These are phyloP conservation scores for Lithophane semibrunnea DNA, from an alignment of 2,888 invertebrate species.

Conservation along the genomic window DNA sequence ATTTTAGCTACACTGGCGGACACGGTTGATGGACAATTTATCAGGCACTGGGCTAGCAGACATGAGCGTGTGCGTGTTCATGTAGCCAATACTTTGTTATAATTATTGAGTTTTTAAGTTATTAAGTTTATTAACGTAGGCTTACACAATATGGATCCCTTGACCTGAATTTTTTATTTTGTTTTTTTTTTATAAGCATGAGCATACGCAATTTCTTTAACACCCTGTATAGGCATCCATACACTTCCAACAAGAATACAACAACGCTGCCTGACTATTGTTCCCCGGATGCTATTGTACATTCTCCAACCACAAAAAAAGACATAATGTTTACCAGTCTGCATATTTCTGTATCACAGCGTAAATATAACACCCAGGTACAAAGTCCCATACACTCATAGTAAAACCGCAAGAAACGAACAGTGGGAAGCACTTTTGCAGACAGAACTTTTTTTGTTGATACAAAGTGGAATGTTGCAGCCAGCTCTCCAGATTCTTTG, in stretches of 20 bases:
- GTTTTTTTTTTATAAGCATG: too few species aligned
- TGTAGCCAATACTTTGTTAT: too few species aligned
- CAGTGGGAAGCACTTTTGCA: conserved; percentile 35
- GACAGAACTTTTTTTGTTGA: conserved; percentile 49
- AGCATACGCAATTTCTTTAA: too few species aligned
- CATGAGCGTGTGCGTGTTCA: too few species aligned
- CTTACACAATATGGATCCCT: too few species aligned
- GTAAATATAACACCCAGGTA: neutral
- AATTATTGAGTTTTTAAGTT: too few species aligned
- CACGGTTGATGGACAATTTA: too few species aligned
- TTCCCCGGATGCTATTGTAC: neutral
- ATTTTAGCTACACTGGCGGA: too few species aligned
- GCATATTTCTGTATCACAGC: neutral
- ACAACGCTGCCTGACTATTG: too few species aligned
- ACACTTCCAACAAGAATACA: neutral
- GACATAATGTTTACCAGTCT: neutral
- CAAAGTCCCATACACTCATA: conserved; percentile 1
- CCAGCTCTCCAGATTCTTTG: conserved; percentile 38
- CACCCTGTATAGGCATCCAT: neutral
- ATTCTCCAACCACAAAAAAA: neutral
- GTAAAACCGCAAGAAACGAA: conserved; percentile 20
- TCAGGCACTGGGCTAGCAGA: too few species aligned
- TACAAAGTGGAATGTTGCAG: conserved; percentile 49
- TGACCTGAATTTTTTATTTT: too few species aligned
- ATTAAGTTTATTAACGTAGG: too few species aligned